Evolutionary conservation across 1,140 invertebrate species (phyloP).

Genomic region (Brachionus angularis): DNA sequence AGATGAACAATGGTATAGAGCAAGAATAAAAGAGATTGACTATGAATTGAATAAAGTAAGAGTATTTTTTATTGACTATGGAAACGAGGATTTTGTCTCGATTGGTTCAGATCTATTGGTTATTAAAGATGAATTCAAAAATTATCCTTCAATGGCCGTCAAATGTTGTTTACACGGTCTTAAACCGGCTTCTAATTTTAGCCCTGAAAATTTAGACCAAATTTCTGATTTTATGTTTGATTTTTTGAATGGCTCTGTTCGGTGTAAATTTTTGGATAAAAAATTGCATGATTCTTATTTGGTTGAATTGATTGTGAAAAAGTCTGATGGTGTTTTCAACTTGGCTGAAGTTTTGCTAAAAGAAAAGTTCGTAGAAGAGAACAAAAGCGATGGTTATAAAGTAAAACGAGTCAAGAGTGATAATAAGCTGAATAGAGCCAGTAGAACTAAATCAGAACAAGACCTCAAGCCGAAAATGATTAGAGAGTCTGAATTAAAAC

Average conservation of each 20-base stretch:
- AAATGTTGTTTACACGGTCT: slow-evolving; percentile 35
- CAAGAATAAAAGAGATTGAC: slow-evolving; percentile 15
- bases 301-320: neutral
- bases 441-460: too few relatives aligned
- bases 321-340: too few relatives aligned
- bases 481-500: neutral
- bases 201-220: neutral
- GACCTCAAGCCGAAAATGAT: neutral
- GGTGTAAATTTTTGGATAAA: neutral
- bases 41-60: neutral
- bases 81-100: slow-evolving; percentile 11
- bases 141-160: slow-evolving; percentile 5
- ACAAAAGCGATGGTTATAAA: too few relatives aligned
- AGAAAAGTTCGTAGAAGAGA: too few relatives aligned
- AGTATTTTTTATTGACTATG: slow-evolving; percentile 38
- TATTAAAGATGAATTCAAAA: too few relatives aligned
- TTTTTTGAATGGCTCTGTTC: neutral
- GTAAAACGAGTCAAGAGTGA: too few relatives aligned
- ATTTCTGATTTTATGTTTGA: slow-evolving; percentile 28
- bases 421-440: too few relatives aligned
- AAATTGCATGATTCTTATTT: slow-evolving; percentile 1
- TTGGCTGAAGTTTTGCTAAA: too few relatives aligned
- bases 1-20: slow-evolving; percentile 35
- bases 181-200: slow-evolving; percentile 7
- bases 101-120: too few relatives aligned